Percentiles rank a stretch among this genome's conserved stretches.
phyloP scores from a whole-genome alignment of 2,113 vertebrate species.

The Scomber japonicus region DNA sequence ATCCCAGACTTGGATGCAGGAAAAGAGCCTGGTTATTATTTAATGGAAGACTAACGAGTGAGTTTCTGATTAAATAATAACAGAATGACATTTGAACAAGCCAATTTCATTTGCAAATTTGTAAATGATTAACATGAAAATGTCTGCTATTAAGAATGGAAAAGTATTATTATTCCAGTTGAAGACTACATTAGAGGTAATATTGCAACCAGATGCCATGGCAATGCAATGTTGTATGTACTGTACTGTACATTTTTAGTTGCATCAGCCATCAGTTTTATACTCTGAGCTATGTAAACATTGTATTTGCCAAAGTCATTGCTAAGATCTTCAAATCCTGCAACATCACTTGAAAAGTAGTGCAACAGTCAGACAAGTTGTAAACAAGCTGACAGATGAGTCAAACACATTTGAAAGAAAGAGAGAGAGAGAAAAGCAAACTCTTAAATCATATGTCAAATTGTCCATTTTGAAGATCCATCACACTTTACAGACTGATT shows the following conservation, averaged over 20 bases:
- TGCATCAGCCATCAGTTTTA: too few relatives aligned
- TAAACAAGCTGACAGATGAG: neutral
- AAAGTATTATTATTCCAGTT: too few relatives aligned
- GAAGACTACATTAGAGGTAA: too few relatives aligned
- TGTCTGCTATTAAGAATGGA: neutral
- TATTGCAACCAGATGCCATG: too few relatives aligned
- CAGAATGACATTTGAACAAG: neutral
- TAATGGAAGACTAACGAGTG: slow-evolving; percentile 8
- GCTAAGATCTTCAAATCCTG: too few relatives aligned
- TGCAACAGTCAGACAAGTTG: neutral
- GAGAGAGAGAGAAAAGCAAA: neutral
- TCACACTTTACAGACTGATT: neutral
- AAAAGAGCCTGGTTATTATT: neutral
- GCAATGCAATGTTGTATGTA: too few relatives aligned
- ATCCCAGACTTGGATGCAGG: neutral
- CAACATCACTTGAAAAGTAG: too few relatives aligned
- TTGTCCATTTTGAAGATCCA: neutral
- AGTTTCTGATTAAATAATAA: slow-evolving; percentile 10
- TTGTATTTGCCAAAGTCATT: too few relatives aligned
- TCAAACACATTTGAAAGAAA: neutral
- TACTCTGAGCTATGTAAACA: too few relatives aligned
- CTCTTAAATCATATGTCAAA: neutral
- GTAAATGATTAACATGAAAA: neutral
- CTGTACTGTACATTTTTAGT: too few relatives aligned
- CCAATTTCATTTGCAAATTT: too few relatives aligned